phyloP scores from a whole-genome alignment of 2,113 vertebrate species.

The Brevimyrus niger region DNA sequence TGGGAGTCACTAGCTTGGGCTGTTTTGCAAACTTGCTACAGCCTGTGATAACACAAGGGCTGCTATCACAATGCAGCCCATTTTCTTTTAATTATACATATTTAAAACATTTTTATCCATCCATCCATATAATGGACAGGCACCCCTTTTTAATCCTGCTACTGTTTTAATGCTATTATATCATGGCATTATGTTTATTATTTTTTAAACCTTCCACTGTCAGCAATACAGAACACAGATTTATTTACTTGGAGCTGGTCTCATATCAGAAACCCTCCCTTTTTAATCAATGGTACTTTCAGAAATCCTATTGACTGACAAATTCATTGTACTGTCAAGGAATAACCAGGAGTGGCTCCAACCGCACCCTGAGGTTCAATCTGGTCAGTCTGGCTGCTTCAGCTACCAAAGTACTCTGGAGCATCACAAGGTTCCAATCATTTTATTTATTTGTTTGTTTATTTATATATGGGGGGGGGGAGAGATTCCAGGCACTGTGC shows the following conservation, averaged over 20 bases:
- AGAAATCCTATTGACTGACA: background rate
- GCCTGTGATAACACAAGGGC: too few relatives aligned
- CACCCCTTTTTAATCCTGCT: background rate
- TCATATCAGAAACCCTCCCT: background rate
- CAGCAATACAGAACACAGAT: background rate
- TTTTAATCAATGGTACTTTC: background rate
- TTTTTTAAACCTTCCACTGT: background rate
- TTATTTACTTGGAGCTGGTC: background rate
- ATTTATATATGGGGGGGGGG: background rate
- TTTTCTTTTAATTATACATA: background rate
- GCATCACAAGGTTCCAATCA: background rate
- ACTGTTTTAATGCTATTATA: background rate
- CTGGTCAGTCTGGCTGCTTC: background rate
- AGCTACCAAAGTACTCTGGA: background rate
- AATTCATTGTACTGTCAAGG: background rate
- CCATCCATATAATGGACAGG: background rate
- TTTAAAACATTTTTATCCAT: background rate
- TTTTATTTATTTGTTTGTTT: background rate
- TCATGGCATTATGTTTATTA: background rate
- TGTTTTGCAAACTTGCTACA: too few relatives aligned
- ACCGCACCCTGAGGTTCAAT: background rate
- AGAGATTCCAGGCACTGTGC: background rate
- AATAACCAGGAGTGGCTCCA: background rate
- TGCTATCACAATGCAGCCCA: background rate
- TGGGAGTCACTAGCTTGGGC: too few relatives aligned